A percentile compares a stretch with the other conserved stretches of the same genome.
Evolutionary conservation across 1,140 invertebrate genomes (phyloP).

Genomic region (Drosophila nigrodunni): DNA sequence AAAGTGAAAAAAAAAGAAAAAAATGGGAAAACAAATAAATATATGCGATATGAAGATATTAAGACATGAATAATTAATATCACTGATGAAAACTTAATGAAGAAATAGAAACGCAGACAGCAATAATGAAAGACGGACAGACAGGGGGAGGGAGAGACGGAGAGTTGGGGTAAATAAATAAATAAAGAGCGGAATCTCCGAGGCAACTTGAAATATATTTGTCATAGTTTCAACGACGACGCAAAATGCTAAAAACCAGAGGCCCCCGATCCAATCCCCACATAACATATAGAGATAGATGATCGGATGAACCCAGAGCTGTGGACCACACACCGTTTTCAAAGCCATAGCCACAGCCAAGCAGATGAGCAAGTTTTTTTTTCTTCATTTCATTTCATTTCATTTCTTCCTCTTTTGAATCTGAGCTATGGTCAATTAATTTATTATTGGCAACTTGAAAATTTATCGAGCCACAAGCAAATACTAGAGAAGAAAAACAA

Average conservation of each 20-base stretch:
- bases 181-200: conserved; percentile 64
- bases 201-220: conserved; percentile 76
- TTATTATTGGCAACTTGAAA: conserved; percentile 78
- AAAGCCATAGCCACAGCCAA: conserved; percentile 14
- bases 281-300: conserved; percentile 17
- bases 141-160: not conserved
- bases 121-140: not conserved
- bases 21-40: conserved; percentile 63
- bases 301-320: conserved; percentile 32
- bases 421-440: conserved; percentile 73
- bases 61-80: conserved; percentile 82
- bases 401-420: conserved; percentile 11
- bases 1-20: conserved; percentile 19
- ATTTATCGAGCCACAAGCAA: conserved; percentile 64
- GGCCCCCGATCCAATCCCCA: conserved; percentile 30
- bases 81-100: conserved; percentile 83
- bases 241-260: conserved; percentile 75
- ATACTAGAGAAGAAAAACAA: not conserved
- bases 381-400: too few species aligned
- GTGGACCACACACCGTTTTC: conserved; percentile 62
- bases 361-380: conserved; percentile 64
- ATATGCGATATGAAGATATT: conserved; percentile 79
- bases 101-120: conserved; percentile 71
- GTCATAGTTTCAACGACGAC: conserved; percentile 74
- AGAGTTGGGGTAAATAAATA: conserved; percentile 28